Evolutionary conservation across 2,888 invertebrate genomes (phyloP).

Genomic region (Oscheius sp.): DNA sequence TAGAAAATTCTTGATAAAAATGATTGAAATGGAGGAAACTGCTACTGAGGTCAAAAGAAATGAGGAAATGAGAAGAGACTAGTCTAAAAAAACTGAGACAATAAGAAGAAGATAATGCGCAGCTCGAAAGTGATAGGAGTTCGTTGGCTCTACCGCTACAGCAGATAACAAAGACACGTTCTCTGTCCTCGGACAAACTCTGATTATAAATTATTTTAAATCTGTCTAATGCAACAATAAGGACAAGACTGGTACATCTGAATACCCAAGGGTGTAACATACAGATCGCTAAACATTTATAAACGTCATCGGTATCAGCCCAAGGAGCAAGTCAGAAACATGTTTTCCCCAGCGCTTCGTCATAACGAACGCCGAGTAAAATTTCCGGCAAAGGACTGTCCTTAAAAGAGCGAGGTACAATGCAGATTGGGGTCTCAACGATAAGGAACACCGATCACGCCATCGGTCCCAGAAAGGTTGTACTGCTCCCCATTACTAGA

Average conservation of each 20-base stretch:
- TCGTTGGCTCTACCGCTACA: slow-evolving; percentile 19
- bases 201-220: no score
- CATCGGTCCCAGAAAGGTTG: slow-evolving; percentile 5
- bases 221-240: no score
- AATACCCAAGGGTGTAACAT: no score
- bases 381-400: no score
- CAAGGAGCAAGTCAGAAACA: no score
- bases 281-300: no score
- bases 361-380: no score
- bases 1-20: background rate
- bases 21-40: background rate
- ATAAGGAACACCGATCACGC: slow-evolving; percentile 17
- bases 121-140: slow-evolving; percentile 23
- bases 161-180: slow-evolving; percentile 14
- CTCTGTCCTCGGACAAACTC: slow-evolving; percentile 17
- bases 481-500: background rate
- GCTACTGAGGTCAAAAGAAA: background rate
- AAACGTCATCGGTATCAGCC: no score
- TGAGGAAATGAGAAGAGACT: background rate
- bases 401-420: slow-evolving; percentile 14
- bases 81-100: background rate
- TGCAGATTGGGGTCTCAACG: slow-evolving; percentile 7
- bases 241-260: no score
- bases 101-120: slow-evolving; percentile 13
- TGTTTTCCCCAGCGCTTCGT: no score